phyloP scores from a whole-genome alignment of 2,888 invertebrate species.

The Eustalomyia histrio region DNA sequence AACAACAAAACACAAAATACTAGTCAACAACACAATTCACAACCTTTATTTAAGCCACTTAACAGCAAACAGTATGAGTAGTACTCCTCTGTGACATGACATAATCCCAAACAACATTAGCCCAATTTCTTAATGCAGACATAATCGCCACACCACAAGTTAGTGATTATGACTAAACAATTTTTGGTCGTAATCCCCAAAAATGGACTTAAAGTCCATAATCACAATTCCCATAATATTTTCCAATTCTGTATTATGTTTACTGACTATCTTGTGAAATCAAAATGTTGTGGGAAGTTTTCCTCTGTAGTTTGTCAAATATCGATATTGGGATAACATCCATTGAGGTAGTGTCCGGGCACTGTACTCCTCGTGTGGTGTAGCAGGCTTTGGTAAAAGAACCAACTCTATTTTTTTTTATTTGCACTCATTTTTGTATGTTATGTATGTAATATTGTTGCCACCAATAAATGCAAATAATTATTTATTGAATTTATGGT shows the following conservation, averaged over 20 bases:
- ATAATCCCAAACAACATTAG: too few species aligned
- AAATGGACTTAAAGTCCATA: too few species aligned
- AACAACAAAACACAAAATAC: conserved; percentile 12
- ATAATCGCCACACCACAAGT: too few species aligned
- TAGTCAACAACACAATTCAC: conserved; percentile 30
- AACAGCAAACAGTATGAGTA: conserved; percentile 9
- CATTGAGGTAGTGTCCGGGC: neutral
- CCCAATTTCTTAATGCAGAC: neutral
- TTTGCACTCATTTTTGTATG: conserved; percentile 46
- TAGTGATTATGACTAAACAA: too few species aligned
- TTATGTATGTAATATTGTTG: conserved; percentile 32
- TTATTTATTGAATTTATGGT: conserved; percentile 77
- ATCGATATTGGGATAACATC: neutral
- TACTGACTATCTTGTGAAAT: too few species aligned
- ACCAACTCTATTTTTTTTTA: conserved; percentile 30
- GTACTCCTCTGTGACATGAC: conserved; percentile 3
- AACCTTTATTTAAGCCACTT: conserved; percentile 48
- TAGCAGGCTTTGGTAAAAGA: conserved; percentile 8
- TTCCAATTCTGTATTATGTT: too few species aligned
- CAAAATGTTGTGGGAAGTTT: too few species aligned
- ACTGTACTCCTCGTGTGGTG: neutral
- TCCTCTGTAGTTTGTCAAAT: too few species aligned
- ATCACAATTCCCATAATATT: too few species aligned
- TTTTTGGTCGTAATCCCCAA: too few species aligned
- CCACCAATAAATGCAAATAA: conserved; percentile 71